Conservation (phyloP, 2,113 vertebrate genomes). For the Phylloscopus trochiloides region DNA sequence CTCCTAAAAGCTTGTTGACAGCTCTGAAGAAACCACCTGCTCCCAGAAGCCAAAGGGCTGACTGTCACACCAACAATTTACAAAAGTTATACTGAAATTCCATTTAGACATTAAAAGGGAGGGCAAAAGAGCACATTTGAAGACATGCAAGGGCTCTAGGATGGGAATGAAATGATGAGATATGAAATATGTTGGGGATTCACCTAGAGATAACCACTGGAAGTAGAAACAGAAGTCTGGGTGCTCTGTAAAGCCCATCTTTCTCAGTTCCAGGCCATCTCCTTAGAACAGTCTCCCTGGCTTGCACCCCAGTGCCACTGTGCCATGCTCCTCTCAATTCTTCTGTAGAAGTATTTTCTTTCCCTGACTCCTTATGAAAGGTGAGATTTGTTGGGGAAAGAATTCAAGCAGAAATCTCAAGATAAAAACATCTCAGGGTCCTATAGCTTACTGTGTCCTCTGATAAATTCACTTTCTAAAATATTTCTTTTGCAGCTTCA, state of each 20-base stretch:
- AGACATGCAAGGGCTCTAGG: neutral
- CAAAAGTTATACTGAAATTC: neutral
- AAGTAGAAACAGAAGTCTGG: neutral
- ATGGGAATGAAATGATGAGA: neutral
- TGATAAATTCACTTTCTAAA: neutral
- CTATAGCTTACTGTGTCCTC: neutral
- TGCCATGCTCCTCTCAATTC: neutral
- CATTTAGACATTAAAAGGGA: neutral
- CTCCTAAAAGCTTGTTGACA: constrained; percentile 1
- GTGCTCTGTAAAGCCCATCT: neutral
- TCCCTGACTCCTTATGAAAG: neutral
- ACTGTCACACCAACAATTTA: neutral
- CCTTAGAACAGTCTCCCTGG: neutral
- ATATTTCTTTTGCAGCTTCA: neutral
- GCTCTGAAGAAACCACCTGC: neutral
- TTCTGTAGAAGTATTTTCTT: neutral
- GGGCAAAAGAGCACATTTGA: neutral
- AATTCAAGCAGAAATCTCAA: neutral
- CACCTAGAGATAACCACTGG: neutral
- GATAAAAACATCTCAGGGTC: neutral
- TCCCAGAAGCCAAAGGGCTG: neutral
- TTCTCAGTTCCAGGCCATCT: neutral
- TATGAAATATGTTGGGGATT: neutral
- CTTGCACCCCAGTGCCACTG: accelerated
- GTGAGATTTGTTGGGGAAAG: neutral